A percentile compares a stretch with the other conserved stretches of the same genome.
Conservation (phyloP, 2,113 vertebrate genomes). For the Aspiorhynchus laticeps region DNA sequence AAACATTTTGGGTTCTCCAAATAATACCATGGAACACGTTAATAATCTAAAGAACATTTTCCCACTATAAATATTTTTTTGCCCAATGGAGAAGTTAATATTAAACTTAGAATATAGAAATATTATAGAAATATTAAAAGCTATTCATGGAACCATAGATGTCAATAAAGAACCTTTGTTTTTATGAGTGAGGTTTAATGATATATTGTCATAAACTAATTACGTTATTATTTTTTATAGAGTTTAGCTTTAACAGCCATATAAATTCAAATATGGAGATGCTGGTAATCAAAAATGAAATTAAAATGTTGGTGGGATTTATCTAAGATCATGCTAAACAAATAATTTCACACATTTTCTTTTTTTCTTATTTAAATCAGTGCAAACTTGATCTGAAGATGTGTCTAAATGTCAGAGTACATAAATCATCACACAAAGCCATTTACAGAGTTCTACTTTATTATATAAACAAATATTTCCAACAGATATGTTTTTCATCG, state of each 20-base stretch:
- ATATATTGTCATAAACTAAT: not conserved
- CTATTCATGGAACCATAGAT: not conserved
- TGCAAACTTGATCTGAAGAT: not conserved
- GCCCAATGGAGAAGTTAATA: not conserved
- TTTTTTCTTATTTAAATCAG: not conserved
- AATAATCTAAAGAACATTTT: not conserved
- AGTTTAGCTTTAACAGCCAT: not conserved
- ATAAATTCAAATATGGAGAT: not conserved
- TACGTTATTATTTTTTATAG: not conserved
- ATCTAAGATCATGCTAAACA: not conserved
- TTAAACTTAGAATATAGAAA: too few relatives aligned
- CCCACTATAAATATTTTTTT: not conserved
- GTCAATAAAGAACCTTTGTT: not conserved
- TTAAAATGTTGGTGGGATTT: not conserved
- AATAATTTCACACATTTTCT: not conserved
- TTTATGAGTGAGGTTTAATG: not conserved
- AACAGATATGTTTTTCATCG: not conserved
- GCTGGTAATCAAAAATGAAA: not conserved
- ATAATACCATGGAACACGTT: not conserved
- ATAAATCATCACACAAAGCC: conserved; percentile 3
- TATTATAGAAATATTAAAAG: too few relatives aligned
- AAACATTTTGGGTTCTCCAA: not conserved
- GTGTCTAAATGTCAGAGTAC: not conserved
- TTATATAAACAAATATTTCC: conserved; percentile 9
- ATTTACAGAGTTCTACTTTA: not conserved